Evolutionary conservation across 2,797 vertebrate genomes (phyloP).

Genomic region (Adrianichthys oophorus): DNA sequence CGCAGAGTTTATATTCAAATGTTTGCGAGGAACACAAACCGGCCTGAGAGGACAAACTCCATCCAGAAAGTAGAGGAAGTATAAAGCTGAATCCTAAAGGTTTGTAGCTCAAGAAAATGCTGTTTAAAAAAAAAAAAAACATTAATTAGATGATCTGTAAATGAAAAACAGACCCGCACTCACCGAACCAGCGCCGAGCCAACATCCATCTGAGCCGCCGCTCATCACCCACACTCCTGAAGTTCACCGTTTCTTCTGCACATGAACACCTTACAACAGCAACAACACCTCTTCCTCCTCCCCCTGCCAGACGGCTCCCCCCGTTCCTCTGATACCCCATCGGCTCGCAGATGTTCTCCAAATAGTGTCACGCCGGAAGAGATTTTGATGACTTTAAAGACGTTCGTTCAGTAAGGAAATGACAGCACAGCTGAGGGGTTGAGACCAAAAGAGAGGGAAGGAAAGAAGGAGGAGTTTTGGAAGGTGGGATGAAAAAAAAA

Average conservation of each 20-base stretch:
- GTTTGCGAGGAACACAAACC: background rate
- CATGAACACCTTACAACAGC: slow-evolving; percentile 42
- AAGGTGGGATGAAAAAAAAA: background rate
- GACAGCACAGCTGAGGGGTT: background rate
- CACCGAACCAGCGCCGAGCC: slow-evolving; percentile 35
- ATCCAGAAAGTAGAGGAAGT: no score
- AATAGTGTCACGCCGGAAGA: background rate
- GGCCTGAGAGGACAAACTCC: no score
- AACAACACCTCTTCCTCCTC: slow-evolving; percentile 9
- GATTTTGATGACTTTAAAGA: background rate
- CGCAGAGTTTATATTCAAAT: slow-evolving; percentile 49
- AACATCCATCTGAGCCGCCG: slow-evolving; percentile 16
- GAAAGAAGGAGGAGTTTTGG: background rate
- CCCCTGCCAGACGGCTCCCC: slow-evolving; percentile 26
- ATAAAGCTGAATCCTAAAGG: no score
- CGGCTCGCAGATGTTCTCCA: background rate
- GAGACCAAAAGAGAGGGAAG: background rate
- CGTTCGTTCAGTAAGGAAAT: slow-evolving; percentile 6
- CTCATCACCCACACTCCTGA: slow-evolving; percentile 20
- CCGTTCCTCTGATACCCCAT: slow-evolving; percentile 51
- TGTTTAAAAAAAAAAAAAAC: background rate
- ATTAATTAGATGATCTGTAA: no score
- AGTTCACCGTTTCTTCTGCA: slow-evolving; percentile 44
- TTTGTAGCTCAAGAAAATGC: no score
- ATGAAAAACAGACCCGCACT: slow-evolving; percentile 11